These are phyloP conservation scores for Halictus rubicundus DNA, from an alignment of 1,140 invertebrate genomes.

Conservation along the genomic window DNA sequence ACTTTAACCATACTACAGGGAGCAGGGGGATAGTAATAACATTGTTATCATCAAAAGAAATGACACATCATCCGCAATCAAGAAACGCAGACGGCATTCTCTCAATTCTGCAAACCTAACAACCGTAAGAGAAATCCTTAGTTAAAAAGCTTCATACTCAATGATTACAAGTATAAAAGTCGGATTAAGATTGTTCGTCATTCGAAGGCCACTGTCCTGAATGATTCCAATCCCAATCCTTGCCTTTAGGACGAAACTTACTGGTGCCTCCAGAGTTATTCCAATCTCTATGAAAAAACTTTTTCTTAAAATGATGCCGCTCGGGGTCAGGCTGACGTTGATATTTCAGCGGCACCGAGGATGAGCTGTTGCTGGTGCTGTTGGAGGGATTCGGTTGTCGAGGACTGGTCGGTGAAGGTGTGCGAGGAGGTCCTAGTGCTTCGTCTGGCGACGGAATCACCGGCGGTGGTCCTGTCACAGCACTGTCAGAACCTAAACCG, in stretches of 20 bases:
- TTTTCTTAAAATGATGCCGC: conserved; percentile 89
- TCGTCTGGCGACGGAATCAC: conserved; percentile 81
- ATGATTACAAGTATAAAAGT: conserved; percentile 26
- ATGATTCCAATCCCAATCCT: conserved; percentile 87
- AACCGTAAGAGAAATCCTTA: conserved; percentile 22
- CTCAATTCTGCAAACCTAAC: conserved; percentile 13
- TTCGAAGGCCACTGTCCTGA: conserved; percentile 75
- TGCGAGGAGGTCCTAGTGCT: conserved; percentile 83
- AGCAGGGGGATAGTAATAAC: conserved; percentile 1
- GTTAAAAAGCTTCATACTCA: conserved; percentile 12
- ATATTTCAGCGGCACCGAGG: conserved; percentile 83
- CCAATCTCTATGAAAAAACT: conserved; percentile 87
- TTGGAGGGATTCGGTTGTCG: conserved; percentile 77
- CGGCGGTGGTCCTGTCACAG: conserved; percentile 81
- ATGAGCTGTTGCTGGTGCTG: conserved; percentile 54
- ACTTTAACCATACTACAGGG: conserved; percentile 3
- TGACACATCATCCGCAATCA: not conserved
- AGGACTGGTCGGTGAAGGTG: conserved; percentile 85
- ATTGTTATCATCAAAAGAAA: conserved; percentile 17
- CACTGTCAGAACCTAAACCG: conserved; percentile 86
- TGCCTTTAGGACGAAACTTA: conserved; percentile 88
- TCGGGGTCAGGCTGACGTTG: conserved; percentile 83
- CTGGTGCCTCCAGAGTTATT: conserved; percentile 82
- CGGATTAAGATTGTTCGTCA: conserved; percentile 74
- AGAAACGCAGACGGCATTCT: conserved; percentile 4